Percentiles rank a stretch among this genome's conserved stretches.
Evolutionary conservation across 1,140 invertebrate species (phyloP).

Genomic region (Papilio glaucus): DNA sequence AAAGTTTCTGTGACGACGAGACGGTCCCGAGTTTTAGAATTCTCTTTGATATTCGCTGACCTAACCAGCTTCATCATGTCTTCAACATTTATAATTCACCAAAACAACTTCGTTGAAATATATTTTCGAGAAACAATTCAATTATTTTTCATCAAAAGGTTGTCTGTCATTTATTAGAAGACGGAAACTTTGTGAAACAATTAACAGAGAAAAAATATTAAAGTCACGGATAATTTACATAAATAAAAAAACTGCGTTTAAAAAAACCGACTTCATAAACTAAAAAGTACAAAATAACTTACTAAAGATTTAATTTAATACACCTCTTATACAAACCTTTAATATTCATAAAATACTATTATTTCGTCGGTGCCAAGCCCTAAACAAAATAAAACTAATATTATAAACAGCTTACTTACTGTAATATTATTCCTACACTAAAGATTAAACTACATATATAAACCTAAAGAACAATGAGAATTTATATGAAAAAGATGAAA

Average conservation of each 20-base stretch:
- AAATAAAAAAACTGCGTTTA: background rate
- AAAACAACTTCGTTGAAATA: slow-evolving; percentile 9
- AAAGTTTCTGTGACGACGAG: background rate
- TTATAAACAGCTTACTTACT: no score
- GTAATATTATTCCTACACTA: no score
- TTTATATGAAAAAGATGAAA: no score
- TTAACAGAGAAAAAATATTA: background rate
- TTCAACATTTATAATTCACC: background rate
- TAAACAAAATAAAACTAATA: no score
- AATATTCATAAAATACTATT: no score
- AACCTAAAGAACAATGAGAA: no score
- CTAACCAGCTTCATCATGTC: slow-evolving; percentile 1
- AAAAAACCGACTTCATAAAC: no score
- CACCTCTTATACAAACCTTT: no score
- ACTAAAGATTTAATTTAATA: no score
- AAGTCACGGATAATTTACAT: background rate
- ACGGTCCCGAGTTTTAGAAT: slow-evolving; percentile 6
- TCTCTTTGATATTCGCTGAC: slow-evolving; percentile 2
- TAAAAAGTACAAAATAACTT: no score
- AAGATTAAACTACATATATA: no score
- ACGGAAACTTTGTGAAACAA: background rate
- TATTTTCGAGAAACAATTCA: background rate
- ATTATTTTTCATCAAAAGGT: background rate
- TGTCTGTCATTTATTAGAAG: slow-evolving; percentile 6
- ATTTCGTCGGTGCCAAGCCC: no score